phyloP scores from a whole-genome alignment of 2,113 vertebrate species.

The Trichechus manatus region DNA sequence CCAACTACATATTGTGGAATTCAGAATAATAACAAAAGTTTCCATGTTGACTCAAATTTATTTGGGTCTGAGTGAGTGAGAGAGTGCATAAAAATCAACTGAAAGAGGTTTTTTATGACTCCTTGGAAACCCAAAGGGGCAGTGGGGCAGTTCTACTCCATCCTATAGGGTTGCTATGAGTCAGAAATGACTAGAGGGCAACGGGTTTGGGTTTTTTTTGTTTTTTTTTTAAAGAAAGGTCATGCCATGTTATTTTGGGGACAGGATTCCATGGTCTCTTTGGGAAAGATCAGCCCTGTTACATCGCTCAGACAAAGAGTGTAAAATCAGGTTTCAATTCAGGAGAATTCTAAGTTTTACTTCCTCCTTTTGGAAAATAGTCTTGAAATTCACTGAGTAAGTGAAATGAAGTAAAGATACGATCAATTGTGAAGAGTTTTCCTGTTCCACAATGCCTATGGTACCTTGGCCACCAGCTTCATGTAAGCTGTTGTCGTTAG shows the following conservation, averaged over 20 bases:
- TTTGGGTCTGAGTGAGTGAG: neutral
- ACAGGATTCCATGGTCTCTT: neutral
- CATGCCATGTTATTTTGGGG: neutral
- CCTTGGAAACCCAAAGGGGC: too few species aligned
- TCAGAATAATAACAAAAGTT: neutral
- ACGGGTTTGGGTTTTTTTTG: too few species aligned
- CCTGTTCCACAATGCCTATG: neutral
- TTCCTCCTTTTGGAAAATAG: neutral
- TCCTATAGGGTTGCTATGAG: too few species aligned
- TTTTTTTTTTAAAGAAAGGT: neutral
- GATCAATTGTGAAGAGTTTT: neutral
- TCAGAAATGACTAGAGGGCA: too few species aligned
- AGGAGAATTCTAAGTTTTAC: neutral
- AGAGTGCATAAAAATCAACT: neutral
- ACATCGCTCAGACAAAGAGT: neutral
- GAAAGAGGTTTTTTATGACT: neutral
- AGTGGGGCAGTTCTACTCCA: too few species aligned
- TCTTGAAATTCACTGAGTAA: neutral
- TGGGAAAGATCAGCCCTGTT: neutral
- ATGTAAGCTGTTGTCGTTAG: neutral
- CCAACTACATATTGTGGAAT: neutral
- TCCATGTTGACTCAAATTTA: neutral
- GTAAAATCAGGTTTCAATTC: neutral
- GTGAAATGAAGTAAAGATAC: neutral
- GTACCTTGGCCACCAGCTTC: neutral